Conservation (phyloP, 2,113 vertebrate genomes). For the Saccopteryx bilineata region DNA sequence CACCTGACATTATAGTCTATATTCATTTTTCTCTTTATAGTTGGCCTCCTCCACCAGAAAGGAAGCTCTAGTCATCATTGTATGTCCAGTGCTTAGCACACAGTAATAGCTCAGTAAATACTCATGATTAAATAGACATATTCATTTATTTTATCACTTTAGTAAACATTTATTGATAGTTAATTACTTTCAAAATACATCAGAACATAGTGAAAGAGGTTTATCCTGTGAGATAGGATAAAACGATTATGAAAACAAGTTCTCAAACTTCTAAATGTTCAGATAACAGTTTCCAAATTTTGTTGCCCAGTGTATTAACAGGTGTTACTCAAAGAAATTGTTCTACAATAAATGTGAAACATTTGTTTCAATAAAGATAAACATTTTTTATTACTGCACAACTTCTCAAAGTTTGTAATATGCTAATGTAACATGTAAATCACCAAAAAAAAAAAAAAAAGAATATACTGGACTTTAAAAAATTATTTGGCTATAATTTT, state of each 20-base stretch:
- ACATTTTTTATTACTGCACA: conserved; percentile 24
- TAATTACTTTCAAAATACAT: not conserved
- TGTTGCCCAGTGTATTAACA: conserved; percentile 25
- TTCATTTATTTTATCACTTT: conserved; percentile 37
- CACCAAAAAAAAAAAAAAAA: not conserved
- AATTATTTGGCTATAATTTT: conserved; percentile 34
- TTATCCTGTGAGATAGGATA: not conserved
- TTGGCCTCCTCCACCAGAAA: not conserved
- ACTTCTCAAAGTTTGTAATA: conserved; percentile 60
- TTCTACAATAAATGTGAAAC: conserved; percentile 62
- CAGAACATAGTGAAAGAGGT: not conserved
- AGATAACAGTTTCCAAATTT: conserved; percentile 25
- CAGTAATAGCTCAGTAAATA: conserved; percentile 34
- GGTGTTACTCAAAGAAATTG: not conserved
- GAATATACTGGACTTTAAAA: conserved; percentile 9
- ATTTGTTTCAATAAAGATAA: conserved; percentile 37
- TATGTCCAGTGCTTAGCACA: not conserved
- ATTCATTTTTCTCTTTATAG: not conserved
- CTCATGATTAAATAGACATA: not conserved
- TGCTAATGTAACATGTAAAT: conserved; percentile 33
- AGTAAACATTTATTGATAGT: not conserved
- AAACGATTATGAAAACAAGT: conserved; percentile 47
- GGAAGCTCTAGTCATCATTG: not conserved
- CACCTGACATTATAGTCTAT: not conserved
- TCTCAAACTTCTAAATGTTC: not conserved